Evolutionary conservation across 2,113 vertebrate genomes (phyloP).

Genomic region (Gavia stellata): DNA sequence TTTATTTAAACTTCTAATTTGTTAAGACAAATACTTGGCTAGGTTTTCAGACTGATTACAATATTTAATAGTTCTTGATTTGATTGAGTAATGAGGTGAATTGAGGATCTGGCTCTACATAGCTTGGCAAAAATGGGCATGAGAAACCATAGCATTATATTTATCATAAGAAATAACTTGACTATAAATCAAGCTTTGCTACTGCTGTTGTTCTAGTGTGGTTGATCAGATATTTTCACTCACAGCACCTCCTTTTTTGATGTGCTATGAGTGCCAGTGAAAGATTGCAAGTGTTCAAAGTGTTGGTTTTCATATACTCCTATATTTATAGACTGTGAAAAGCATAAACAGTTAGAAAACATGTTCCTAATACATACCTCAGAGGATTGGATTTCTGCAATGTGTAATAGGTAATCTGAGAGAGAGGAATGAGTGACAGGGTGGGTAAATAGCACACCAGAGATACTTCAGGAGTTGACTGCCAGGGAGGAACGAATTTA

Average conservation of each 20-base stretch:
- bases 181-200: background rate
- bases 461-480: background rate
- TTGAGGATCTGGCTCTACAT: background rate
- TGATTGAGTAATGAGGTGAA: background rate
- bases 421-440: slow-evolving; percentile 15
- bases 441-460: background rate
- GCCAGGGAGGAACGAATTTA: background rate
- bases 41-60: background rate
- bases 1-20: background rate
- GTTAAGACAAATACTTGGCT: background rate
- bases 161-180: background rate
- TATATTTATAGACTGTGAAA: slow-evolving; percentile 59
- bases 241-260: background rate
- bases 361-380: slow-evolving; percentile 5
- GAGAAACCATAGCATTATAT: background rate
- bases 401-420: slow-evolving; percentile 24
- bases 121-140: background rate
- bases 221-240: background rate
- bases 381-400: slow-evolving; percentile 42
- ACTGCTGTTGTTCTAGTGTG: background rate
- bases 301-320: slow-evolving; percentile 37
- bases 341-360: slow-evolving; percentile 32
- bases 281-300: background rate
- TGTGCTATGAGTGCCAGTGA: background rate
- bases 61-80: background rate